These are phyloP conservation scores for Ascaphus truei DNA, from an alignment of 2,113 vertebrate species.

Conservation along the genomic window DNA sequence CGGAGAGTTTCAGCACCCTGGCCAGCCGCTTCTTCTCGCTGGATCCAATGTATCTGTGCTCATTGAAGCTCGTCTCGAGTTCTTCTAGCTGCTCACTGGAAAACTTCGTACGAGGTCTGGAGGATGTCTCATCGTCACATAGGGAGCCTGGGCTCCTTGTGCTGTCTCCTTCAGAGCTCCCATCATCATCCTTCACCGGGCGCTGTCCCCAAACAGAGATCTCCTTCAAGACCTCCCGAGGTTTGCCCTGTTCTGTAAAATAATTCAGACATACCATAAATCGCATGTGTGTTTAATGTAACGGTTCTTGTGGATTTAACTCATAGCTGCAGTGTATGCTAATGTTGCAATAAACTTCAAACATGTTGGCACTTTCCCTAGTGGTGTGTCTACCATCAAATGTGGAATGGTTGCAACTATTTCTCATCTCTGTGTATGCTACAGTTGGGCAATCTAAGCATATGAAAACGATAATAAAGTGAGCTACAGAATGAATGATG, in stretches of 20 bases:
- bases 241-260: background rate
- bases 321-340: too few species aligned
- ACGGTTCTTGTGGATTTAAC: too few species aligned
- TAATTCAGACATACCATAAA: background rate
- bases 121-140: conserved; percentile 23
- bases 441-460: too few species aligned
- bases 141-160: background rate
- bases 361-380: too few species aligned
- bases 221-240: background rate
- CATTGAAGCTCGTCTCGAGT: conserved; percentile 73
- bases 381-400: too few species aligned
- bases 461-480: too few species aligned
- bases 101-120: conserved; percentile 72
- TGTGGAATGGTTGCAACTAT: too few species aligned
- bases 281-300: too few species aligned
- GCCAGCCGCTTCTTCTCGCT: conserved; percentile 68
- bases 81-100: conserved; percentile 67
- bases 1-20: conserved; percentile 64
- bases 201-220: conserved; percentile 36
- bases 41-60: conserved; percentile 72
- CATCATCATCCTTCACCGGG: conserved; percentile 27
- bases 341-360: too few species aligned
- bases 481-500: too few species aligned
- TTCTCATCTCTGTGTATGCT: too few species aligned
- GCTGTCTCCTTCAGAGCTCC: background rate